Evolutionary conservation across 1,140 invertebrate genomes (phyloP), one percentile per base, ranked within the genome.

Genomic region (Apis cerana): DNA sequence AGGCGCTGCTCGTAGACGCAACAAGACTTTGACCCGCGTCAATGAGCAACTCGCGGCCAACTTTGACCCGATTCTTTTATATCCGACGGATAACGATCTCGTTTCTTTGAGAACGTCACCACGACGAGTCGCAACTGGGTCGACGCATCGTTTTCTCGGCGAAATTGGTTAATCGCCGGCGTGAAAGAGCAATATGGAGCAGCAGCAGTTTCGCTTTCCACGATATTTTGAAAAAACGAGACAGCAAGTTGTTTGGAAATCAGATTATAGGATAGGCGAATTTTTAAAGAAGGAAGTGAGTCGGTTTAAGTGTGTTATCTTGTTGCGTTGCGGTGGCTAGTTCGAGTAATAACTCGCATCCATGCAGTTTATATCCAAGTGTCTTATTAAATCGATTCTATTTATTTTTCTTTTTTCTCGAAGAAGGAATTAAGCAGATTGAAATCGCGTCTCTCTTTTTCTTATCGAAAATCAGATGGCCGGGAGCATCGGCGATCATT

Each of bases 1-100:
- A 33, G 33, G 33, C 33, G 33, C 33, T 43, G 33, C 2, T 56
- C 59, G 54, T 76, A 80, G 69, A 89, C 84, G 82, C 61, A 85
- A 85, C 76, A 85, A 90, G 82, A 89, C 77, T 91, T 89, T 89
- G 86, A 90, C 86, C 84, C 70, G 69, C 59, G 84, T 83, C 79
- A 84, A 85, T 50, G 78, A 87, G 83, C 74, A 43, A 43, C 84
- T 82, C 83, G 86, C 83, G 82, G 87, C 84, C 83, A 84, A 84
- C 85, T 88, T 83, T 83, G 88, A 88, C 86, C 88, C 83, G 83
- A 91, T 91, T 91, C 80, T 74, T 75, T 74, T 82, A 89, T 82
- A 88, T 89, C 75, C 75, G 62, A 56, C 21, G 67, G 86, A 88
- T 85, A 88, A 88, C 70, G 69, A 85, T 88, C 85, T 85, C 72